Evolutionary conservation across 2,888 invertebrate genomes (phyloP), one percentile per base, ranked within the genome.

Genomic region (Parnassius orleans): DNA sequence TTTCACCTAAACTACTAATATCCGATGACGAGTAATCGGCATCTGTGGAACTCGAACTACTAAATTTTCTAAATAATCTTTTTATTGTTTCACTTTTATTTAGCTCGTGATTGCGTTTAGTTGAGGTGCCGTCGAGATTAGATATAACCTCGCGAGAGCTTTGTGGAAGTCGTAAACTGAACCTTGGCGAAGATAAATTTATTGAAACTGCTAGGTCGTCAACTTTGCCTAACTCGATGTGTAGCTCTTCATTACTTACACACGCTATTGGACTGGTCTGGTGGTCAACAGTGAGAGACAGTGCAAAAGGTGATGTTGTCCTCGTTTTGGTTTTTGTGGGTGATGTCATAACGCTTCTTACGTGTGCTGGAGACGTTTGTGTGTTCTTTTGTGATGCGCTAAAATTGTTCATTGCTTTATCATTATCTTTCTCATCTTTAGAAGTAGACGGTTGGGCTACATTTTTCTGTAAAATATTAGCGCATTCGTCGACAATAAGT

Each of bases 301-400:
- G 57, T 2, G 68, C 64, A 58, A 91, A 80, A 14, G 91, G 89
- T 2, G 92, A 92, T 12, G 91, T 92, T 0, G 90, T 83, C 65
- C 90, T 81, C 1, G 87, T 87, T 71, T 89, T 90, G 12, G 85
- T 86, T 68, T 67, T 80, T 24, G 81, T 84, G 7, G 92, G 92
- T 14, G 92, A 92, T 1, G 92, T 92, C 90, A 90, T 92, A 1
- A 87, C 80, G 70, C 82, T 78, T 72, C 87, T 90, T 0, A 86
- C 86, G 50, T 79, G 87, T 44, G 86, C 83, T 3, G 91, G 91
- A 9, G 92, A 90, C 0, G 92, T 92, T 71, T 92, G 92, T 3
- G 92, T 92, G 59, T 86, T 83, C 71, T 91, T 92, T 54, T 86
- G 90, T 11, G 73, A 73, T 1, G 83, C 77, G 14, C 74, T 68